phyloP scores from a whole-genome alignment of 2,888 invertebrate genomes.

The Odontocerum albicorne region DNA sequence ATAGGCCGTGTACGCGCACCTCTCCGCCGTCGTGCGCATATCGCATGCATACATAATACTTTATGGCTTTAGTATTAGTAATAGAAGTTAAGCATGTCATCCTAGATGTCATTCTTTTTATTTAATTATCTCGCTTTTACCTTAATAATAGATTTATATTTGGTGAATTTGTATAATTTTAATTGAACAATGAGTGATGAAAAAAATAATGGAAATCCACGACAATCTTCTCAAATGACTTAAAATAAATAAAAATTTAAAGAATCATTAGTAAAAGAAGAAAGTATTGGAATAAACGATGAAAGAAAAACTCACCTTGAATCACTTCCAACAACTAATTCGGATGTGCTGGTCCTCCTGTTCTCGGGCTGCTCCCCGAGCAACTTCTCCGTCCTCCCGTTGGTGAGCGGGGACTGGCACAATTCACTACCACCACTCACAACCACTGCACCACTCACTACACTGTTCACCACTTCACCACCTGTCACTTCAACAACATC shows the following conservation, averaged over 20 bases:
- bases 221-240: too few relatives aligned
- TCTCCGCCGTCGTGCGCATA: too few relatives aligned
- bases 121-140: too few relatives aligned
- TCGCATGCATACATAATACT: too few relatives aligned
- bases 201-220: too few relatives aligned
- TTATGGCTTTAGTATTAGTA: too few relatives aligned
- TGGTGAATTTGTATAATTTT: not conserved
- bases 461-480: slow-evolving; percentile 41
- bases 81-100: too few relatives aligned
- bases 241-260: too few relatives aligned
- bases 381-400: slow-evolving; percentile 75
- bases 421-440: slow-evolving; percentile 41
- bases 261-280: not conserved
- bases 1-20: too few relatives aligned
- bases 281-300: not conserved
- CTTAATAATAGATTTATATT: too few relatives aligned
- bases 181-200: not conserved
- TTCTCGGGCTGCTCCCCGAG: slow-evolving; percentile 66
- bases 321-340: slow-evolving; percentile 58
- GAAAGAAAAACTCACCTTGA: slow-evolving; percentile 53
- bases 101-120: too few relatives aligned
- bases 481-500: slow-evolving; percentile 22
- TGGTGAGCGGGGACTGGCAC: slow-evolving; percentile 42
- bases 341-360: slow-evolving; percentile 62
- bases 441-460: slow-evolving; percentile 21